Percentiles rank a stretch among this genome's conserved stretches.
These are phyloP conservation scores for Tryphoninae sp. DNA, from an alignment of 2,888 invertebrate genomes.

Conservation along the genomic window DNA sequence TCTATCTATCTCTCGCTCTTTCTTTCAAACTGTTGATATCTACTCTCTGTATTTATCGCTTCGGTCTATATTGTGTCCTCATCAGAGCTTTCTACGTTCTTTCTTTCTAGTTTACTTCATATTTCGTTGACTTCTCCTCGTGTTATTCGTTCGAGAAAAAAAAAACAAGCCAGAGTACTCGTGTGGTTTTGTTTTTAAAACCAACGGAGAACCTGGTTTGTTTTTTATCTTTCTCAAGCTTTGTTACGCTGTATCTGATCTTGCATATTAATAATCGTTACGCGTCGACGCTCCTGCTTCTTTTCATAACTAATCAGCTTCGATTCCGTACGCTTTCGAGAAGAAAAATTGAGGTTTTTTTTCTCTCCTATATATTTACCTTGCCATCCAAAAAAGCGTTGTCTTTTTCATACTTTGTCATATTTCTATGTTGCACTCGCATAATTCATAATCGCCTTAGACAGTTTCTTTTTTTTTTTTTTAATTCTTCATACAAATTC, in stretches of 20 bases:
- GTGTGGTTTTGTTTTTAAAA: background rate
- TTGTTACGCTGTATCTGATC: constrained; percentile 57
- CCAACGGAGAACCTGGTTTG: background rate
- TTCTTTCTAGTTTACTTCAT: constrained; percentile 75
- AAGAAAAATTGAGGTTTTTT: background rate
- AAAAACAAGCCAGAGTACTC: background rate
- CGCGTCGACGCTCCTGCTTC: constrained; percentile 66
- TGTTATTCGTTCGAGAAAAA: constrained; percentile 65
- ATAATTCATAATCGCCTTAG: constrained; percentile 38
- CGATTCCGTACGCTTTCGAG: background rate
- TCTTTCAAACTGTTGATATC: constrained; percentile 64
- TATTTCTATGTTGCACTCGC: constrained; percentile 45
- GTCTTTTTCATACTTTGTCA: constrained; percentile 4
- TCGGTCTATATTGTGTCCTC: constrained; percentile 63
- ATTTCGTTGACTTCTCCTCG: constrained; percentile 76
- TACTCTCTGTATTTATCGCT: constrained; percentile 65
- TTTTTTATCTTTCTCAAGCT: constrained; percentile 28
- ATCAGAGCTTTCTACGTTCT: constrained; percentile 64
- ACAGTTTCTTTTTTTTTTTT: constrained; percentile 24
- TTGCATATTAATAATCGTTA: constrained; percentile 75
- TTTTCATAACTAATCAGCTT: constrained; percentile 24
- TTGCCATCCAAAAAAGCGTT: background rate
- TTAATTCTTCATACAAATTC: constrained; percentile 15
- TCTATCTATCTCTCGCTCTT: constrained; percentile 66
- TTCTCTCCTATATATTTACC: background rate